phyloP scores from a whole-genome alignment of 30 jellyfish, hydroid and myxozoan species.

The Hydra vulgaris region DNA sequence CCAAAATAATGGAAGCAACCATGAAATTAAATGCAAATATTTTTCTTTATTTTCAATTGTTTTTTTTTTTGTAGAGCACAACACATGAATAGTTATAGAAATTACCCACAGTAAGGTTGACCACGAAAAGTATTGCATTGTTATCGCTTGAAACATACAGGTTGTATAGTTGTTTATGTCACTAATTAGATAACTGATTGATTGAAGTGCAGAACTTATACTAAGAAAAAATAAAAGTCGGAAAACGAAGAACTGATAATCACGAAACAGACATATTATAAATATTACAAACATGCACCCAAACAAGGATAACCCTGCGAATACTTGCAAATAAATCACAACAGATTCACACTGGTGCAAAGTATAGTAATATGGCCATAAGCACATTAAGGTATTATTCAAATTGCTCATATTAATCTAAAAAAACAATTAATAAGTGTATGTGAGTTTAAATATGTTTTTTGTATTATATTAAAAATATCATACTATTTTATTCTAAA shows the following conservation, averaged over 20 bases:
- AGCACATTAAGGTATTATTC: constrained; percentile 35
- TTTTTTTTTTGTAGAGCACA: constrained; percentile 25
- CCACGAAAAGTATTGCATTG: constrained; percentile 89
- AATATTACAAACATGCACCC: constrained; percentile 65
- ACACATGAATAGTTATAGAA: constrained; percentile 49
- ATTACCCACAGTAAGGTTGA: constrained; percentile 83
- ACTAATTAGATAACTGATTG: constrained; percentile 61
- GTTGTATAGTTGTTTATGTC: constrained; percentile 52
- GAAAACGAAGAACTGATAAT: constrained; percentile 51
- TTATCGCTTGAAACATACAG: constrained; percentile 79
- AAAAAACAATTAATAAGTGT: too few relatives aligned
- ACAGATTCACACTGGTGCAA: constrained; percentile 53
- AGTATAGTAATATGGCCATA: constrained; percentile 61
- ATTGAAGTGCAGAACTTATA: constrained; percentile 65
- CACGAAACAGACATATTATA: constrained; percentile 65
- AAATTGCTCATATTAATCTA: constrained; percentile 27
- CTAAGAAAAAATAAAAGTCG: constrained; percentile 58
- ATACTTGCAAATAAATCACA: constrained; percentile 1
- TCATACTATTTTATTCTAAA: too few relatives aligned
- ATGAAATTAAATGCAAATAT: constrained; percentile 59
- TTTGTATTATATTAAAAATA: too few relatives aligned
- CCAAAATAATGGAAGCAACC: constrained; percentile 80
- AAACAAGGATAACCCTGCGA: constrained; percentile 47
- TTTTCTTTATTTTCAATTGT: constrained; percentile 36
- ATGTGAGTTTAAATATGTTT: too few relatives aligned